A percentile compares a stretch with the other conserved stretches of the same genome.
Conservation (phyloP, 53 echinoderm and acorn worm species). For the Actinopyga echinites region DNA sequence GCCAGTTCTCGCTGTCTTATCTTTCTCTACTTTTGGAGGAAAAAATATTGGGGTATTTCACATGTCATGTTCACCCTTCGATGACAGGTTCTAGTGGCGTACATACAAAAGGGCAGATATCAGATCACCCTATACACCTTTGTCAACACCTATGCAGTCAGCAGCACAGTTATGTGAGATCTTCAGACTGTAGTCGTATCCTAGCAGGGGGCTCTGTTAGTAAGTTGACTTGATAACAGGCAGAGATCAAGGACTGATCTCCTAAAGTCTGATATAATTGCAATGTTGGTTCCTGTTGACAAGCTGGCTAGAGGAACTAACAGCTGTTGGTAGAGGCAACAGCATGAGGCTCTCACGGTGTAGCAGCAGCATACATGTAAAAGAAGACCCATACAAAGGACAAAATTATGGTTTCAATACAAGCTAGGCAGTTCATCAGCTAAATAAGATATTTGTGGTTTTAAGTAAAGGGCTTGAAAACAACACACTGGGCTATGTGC, state of each 20-base stretch:
- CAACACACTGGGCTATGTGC: too few species aligned
- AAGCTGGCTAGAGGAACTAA: conserved; percentile 2
- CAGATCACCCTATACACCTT: conserved; percentile 28
- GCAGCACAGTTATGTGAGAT: conserved; percentile 24
- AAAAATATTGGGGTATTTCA: conserved; percentile 29
- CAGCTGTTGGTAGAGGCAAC: conserved; percentile 10
- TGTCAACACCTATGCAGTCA: conserved; percentile 36
- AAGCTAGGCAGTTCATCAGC: too few species aligned
- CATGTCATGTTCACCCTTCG: conserved; percentile 20
- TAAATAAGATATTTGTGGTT: too few species aligned
- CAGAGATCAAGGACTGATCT: conserved; percentile 33
- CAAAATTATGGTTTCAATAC: too few species aligned
- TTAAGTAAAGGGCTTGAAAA: too few species aligned
- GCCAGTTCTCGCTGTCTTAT: too few species aligned
- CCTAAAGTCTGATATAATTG: conserved; percentile 19
- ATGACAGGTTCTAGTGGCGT: conserved; percentile 32
- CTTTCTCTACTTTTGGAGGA: conserved; percentile 5
- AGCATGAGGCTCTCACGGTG: too few species aligned
- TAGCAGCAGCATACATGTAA: too few species aligned
- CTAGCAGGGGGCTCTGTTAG: conserved; percentile 39
- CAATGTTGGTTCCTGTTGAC: conserved; percentile 36
- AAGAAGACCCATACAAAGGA: too few species aligned
- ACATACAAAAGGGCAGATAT: conserved; percentile 42
- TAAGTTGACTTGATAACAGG: conserved; percentile 35
- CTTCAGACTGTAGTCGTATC: neutral